Base-by-base conservation (phyloP, 2,888 invertebrate species). In the Lasioglossum marginatum region DNA sequence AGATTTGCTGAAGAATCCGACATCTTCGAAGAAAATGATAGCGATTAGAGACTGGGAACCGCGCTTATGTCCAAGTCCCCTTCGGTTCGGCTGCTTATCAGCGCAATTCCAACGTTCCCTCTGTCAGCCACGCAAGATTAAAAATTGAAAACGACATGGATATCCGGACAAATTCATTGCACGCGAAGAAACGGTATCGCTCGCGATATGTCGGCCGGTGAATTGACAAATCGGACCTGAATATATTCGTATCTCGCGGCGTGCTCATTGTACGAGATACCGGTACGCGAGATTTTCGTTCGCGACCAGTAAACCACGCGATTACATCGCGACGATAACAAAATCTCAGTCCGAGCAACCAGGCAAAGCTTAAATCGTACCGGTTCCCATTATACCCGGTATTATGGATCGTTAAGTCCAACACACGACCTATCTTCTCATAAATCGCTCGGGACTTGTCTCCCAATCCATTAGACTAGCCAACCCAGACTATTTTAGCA, bases 351-450 rank as follows among this genome's bases (percentile, higher is more conserved):
- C 16, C 78, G 80, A 23, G 77, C 68, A 68, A 75, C 81, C 63
- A 57, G 84, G 77, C 80, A 66, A 82, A 63, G n/a, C 66, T 43
- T 34, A 12, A 74, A 71, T 27, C 19, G 60, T 16, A 27, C 60
- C 70, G 27, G 66, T 79, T 70, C 72, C 74, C 81, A 83, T 89
- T 79, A 74, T 85, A 43, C 73, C 34, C 66, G 60, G 40, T 66
- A 81, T 83, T 81, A 89, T 76, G 81, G 77, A 75, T 85, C 83
- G 81, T 88, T 89, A 83, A 87, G 87, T 81, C 80, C 73, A 66
- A 78, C 77, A 48, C 74, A 78, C 40, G 63, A 43, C 48, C 63
- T 81, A 79, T 79, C 48, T 40, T 81, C 63, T 37, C 72, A 19
- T 63, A 71, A 83, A 83, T 79, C 71, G 31, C 45, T 31, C 57